Evolutionary conservation across 2,797 vertebrate species (phyloP), one percentile per base, ranked within the genome.

Genomic region (Accipiter minullus): DNA sequence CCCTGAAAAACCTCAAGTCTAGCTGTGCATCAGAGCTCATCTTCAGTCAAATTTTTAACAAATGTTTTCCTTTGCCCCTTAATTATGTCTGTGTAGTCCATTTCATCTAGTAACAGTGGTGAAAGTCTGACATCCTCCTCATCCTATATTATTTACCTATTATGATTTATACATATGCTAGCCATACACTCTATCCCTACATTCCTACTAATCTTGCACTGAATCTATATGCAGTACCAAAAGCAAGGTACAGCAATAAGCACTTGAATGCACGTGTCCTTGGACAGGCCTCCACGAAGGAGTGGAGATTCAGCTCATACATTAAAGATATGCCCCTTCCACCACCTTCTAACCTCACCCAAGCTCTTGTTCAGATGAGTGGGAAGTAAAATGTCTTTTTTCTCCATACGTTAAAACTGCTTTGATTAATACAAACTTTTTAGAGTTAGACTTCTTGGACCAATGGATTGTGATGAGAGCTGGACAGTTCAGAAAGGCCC

Each of bases 351-450:
- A 55, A 15, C 50, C 29, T 50, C 20, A 13, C 25, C 40, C 67
- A 76, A 85, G 62, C n/a, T 31, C 67, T 25, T 0, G 0, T 31
- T 73, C 0, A 1, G 36, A 66, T 23, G 11, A 77, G 15, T 5
- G 3, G 64, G 26, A 75, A 44, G 52, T 12, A 91, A 86, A 64
- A 63, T 31, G 23, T 14, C 15, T 42, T 73, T 68, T 63, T 66
- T 64, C 21, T 58, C 5, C 6, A 0, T 26, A 29, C 11, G 9
- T 69, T 82, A 95, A 56, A 80, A 77, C 14, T 34, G 27, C 14
- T 95, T 93, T 68, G 48, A 56, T 63, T 69, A 60, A 77, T 32
- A 73, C 11, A 55, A 81, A 55, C 25, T 11, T 86, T 64, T 67
- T 48, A 56, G 59, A 85, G 62, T 63, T 36, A 79, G 77, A 63